Evolutionary conservation across 1,140 invertebrate genomes (phyloP), one percentile per base, ranked within the genome.

Genomic region (Megathymus violae): DNA sequence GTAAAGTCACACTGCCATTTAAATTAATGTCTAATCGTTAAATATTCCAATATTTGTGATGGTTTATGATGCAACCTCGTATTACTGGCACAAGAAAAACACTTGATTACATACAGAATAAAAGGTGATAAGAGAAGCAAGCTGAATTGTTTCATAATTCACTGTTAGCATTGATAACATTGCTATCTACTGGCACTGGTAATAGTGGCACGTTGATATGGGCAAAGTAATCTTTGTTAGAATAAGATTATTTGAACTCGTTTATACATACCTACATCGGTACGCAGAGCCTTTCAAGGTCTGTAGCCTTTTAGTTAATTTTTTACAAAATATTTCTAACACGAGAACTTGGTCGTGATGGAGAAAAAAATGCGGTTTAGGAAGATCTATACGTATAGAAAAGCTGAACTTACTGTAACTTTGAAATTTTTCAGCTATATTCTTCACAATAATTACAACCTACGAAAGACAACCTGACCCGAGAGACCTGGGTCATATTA

Each of bases 131-230:
- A 59, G 43, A 47, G n/a, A 47, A 11, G 27, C 54, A 36, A 47
- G 27, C 16, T 64, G 52, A 64, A 64, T 64, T 64, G 62, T 64
- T 64, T 56, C 56, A 64, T 64, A 64, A 64, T 64, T 47, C 10
- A 43, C 11, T 64, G 51, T 56, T 63, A 63, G 48, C 41, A 56
- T 34, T 40, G 51, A 54, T 54, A 48, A 54, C 41, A 27, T 11
- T 1, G 41, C 34, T 59, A 59, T 59, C 41, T 47, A 34, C 25
- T 9, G 14, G 15, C 31, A 27, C 22, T 41, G 27, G 5, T 4
- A 27, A 31, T 46, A 34, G 16, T n/a, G n/a, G n/a, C n/a, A n/a
- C n/a, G 38, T 19, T 22, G 48, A 51, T 51, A 50, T 17, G 34
- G 10, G 34, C 34, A 36, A 36, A 3, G 47, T 50, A 36, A 50